Base-by-base conservation (phyloP, 2,113 vertebrate species). In the Dipodomys stephensi region DNA sequence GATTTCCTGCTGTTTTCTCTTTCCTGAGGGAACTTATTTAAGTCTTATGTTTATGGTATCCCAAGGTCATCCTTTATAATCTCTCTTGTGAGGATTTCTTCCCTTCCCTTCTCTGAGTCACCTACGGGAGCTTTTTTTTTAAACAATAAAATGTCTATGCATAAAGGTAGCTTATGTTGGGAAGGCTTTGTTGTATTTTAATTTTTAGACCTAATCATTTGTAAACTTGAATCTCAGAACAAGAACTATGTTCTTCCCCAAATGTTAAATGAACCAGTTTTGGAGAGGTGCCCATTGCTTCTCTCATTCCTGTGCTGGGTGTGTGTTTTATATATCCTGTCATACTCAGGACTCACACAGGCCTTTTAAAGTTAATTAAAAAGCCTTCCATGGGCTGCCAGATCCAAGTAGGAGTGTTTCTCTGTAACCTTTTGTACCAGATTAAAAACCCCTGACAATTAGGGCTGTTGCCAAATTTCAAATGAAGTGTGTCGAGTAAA, bases 331-430 rank as follows among this genome's bases (percentile, higher is more conserved):
- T 94, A 92, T 85, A 96, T 91, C 80, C 86, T 97, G 89, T 90
- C 95, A 95, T 67, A 82, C 4, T 4, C 22, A 84, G 27, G 81
- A 82, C 73, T 96, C 64, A 92, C 90, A 89, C 49, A 96, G 92
- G 94, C 88, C 91, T 94, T 97, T 97, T 89, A 91, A 97, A 97
- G 91, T 97, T 96, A 96, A 97, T 97, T 97, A 95, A 97, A 97
- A 94, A 96, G 69, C 65, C 84, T 97, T 95, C 94, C 69, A 82
- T 87, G 73, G 81, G 73, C 94, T 96, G 92, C 91, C 96, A 95
- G 87, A 84, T 91, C 88, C 90, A 84, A 71, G 78, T 87, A 94
- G 83, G 78, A 92, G 90, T 2, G 1, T 84, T 96, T 72, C 62
- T 96, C 88, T 92, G 49, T 96, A 97, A 89, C 84, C 92, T 96